Evolutionary conservation across 2,113 vertebrate species (phyloP).

Genomic region (Argyrosomus japonicus): DNA sequence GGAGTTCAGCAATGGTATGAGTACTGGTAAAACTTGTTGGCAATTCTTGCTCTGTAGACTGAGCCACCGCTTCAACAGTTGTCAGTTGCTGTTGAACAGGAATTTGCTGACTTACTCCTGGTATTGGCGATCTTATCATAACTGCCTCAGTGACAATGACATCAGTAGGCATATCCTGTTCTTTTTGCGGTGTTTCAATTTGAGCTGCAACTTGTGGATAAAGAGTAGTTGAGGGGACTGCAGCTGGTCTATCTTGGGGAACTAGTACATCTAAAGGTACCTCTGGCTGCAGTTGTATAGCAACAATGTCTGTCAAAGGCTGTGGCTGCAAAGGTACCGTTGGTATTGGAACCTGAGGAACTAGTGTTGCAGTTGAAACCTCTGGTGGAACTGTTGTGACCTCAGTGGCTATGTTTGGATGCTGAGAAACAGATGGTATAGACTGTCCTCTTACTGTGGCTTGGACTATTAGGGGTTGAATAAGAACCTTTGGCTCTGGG

Average conservation of each 20-base stretch:
- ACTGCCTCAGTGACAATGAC: conserved; percentile 23
- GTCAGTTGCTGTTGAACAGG: conserved; percentile 30
- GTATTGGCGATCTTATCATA: conserved; percentile 24
- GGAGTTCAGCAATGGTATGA: conserved; percentile 4
- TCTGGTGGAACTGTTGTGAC: conserved; percentile 11
- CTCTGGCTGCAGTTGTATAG: conserved; percentile 28
- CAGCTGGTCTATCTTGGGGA: conserved; percentile 26
- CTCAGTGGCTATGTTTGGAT: conserved; percentile 16
- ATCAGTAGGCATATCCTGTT: conserved; percentile 33
- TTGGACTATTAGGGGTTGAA: conserved; percentile 54
- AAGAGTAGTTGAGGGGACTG: conserved; percentile 10
- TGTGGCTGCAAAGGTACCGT: conserved; percentile 48
- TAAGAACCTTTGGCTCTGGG: conserved; percentile 27
- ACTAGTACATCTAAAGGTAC: conserved; percentile 14
- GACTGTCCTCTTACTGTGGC: conserved; percentile 26
- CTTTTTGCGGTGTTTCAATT: conserved; percentile 43
- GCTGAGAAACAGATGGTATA: conserved; percentile 29
- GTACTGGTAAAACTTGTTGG: conserved; percentile 9
- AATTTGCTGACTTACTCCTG: conserved; percentile 38
- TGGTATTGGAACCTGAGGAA: conserved; percentile 44
- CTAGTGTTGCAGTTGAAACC: conserved; percentile 30
- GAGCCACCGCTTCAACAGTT: conserved; percentile 17
- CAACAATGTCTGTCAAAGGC: conserved; percentile 45
- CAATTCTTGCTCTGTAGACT: conserved; percentile 25
- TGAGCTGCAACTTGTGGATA: conserved; percentile 29